Evolutionary conservation across 2,888 invertebrate species (phyloP), one percentile per base, ranked within the genome.

Genomic region (Trissoscelio sp.): DNA sequence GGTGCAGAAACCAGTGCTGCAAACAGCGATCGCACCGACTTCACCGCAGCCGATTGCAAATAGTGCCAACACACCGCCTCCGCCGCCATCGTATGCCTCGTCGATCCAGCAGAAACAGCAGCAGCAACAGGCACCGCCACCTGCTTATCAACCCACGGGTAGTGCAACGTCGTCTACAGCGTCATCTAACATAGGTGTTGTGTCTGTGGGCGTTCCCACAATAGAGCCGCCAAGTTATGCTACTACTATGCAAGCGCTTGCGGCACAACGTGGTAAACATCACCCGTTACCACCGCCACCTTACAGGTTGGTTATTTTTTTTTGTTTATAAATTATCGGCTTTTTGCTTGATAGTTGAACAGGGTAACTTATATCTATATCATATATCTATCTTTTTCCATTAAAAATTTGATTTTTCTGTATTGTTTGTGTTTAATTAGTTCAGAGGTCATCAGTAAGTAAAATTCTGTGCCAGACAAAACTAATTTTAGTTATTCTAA

Each of bases 1-100:
- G 92, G 98, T 97, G 39, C 97, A 97, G 89, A 98, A 98, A 91
- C 98, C 98, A 0, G 95, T 98, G 24, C 92, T 98, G 83, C 98
- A 98, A 92, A 98, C 98, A 12, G 98, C 98, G 7, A 97, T 97
- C 57, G 98, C 97, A n/a, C 98, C 98, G 0, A 95, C 96, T 22
- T 94, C 96, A 11, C 96, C 96, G 1, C 94, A 94, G 67, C 93
- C 94, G 18, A 93, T 94, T 2, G 92, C 93, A 90, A 22, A 92
- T 42, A 92, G 92, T 31, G 92, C 92, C 31, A 92, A 92, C 5
- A 92, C 93, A 22, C 92, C 93, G n/a, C 94, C 94, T 9, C 96
- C 96, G 57, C 96, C 97, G 42, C 97, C 97, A 0, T 96, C 96
- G 3, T 96, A 97, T 89, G 96, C 96, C 2, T 94, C 94, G 31